These are phyloP conservation scores for Perizoma affinitatum DNA, from an alignment of 2,888 invertebrate genomes.

Conservation along the genomic window DNA sequence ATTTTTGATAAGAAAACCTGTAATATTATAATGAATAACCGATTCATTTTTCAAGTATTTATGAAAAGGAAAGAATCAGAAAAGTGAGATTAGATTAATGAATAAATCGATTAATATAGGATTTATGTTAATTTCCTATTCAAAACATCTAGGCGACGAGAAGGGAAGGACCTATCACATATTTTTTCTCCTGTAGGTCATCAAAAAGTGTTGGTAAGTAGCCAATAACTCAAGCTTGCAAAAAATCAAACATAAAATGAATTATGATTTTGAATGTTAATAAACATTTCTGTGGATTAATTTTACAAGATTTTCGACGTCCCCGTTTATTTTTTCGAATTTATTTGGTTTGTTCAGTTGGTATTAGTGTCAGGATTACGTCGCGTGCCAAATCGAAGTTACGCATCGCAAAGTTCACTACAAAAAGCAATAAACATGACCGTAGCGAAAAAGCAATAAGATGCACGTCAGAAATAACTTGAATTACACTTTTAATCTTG, in stretches of 20 bases:
- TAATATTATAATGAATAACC: slow-evolving; percentile 9
- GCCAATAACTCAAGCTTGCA: neutral
- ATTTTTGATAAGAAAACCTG: slow-evolving; percentile 16
- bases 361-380: slow-evolving; percentile 57
- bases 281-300: slow-evolving; percentile 19
- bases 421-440: slow-evolving; percentile 58
- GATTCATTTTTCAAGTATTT: slow-evolving; percentile 2
- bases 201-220: too few relatives aligned
- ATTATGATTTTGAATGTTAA: slow-evolving; percentile 9
- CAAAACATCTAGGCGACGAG: too few relatives aligned
- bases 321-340: slow-evolving; percentile 9
- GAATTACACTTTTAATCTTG: slow-evolving; percentile 83
- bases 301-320: slow-evolving; percentile 12
- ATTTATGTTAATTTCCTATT: neutral
- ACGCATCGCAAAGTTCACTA: slow-evolving; percentile 51
- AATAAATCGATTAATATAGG: slow-evolving; percentile 15
- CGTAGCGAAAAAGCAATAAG: slow-evolving; percentile 80
- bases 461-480: slow-evolving; percentile 79
- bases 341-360: slow-evolving; percentile 2
- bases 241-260: slow-evolving; percentile 11
- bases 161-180: too few relatives aligned
- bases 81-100: neutral
- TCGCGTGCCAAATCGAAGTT: slow-evolving; percentile 46
- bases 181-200: too few relatives aligned
- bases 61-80: too few relatives aligned